Evolutionary conservation across 1,140 invertebrate species (phyloP).

Genomic region (Caenorhabditis latens): DNA sequence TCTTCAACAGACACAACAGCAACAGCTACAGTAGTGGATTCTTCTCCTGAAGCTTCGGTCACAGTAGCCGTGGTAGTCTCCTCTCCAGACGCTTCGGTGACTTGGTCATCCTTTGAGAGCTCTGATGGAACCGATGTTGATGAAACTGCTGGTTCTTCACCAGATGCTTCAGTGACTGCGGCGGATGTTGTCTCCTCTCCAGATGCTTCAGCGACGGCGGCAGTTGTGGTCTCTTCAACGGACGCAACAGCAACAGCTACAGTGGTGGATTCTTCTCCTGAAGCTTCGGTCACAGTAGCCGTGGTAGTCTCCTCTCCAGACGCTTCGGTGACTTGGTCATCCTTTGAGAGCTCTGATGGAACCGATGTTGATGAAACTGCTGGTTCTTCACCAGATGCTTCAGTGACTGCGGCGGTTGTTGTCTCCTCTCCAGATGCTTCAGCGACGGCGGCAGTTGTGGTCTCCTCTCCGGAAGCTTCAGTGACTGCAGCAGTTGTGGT

Average conservation of each 20-base stretch:
- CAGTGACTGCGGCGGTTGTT: background rate
- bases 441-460: background rate
- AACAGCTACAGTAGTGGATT: no score
- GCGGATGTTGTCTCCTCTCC: background rate
- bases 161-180: no score
- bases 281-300: constrained; percentile 4
- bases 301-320: constrained; percentile 36
- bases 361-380: background rate
- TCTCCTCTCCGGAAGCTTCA: constrained; percentile 19
- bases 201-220: background rate
- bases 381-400: background rate
- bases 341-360: no score
- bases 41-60: no score
- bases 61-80: no score
- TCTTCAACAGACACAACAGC: no score
- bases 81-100: no score
- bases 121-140: no score
- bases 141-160: no score
- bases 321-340: constrained; percentile 7
- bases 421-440: constrained; percentile 20
- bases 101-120: no score
- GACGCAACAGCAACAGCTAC: background rate
- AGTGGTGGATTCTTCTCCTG: background rate
- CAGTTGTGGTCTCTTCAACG: constrained; percentile 16
- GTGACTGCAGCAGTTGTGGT: background rate